phyloP scores from a whole-genome alignment of 1,140 invertebrate species.

The Andricus grossulariae region DNA sequence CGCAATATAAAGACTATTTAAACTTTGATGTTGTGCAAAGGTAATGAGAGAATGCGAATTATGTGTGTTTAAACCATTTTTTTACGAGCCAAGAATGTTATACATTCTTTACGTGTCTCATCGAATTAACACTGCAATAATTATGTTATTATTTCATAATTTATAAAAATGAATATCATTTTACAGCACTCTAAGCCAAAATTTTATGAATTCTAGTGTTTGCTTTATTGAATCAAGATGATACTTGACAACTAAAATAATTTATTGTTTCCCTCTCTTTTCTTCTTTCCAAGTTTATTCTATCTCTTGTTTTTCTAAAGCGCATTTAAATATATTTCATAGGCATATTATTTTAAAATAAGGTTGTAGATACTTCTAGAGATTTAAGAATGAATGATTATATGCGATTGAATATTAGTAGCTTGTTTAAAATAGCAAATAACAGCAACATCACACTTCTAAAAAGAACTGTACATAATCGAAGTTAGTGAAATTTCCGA shows the following conservation, averaged over 20 bases:
- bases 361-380: slow-evolving; percentile 18
- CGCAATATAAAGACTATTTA: neutral
- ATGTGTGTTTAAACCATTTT: too few relatives aligned
- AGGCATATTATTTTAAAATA: slow-evolving; percentile 6
- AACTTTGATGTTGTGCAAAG: slow-evolving; percentile 13
- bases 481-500: slow-evolving; percentile 1
- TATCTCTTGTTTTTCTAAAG: slow-evolving; percentile 3
- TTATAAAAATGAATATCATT: too few relatives aligned
- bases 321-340: slow-evolving; percentile 1
- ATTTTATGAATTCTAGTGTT: too few relatives aligned
- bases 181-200: too few relatives aligned
- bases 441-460: neutral
- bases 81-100: neutral
- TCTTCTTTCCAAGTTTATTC: neutral
- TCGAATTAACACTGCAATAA: too few relatives aligned
- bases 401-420: neutral
- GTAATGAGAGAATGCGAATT: neutral
- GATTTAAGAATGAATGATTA: neutral
- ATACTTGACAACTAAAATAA: neutral
- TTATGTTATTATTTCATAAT: too few relatives aligned
- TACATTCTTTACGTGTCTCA: neutral
- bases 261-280: slow-evolving; percentile 6
- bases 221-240: too few relatives aligned
- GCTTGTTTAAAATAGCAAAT: neutral
- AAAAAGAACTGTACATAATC: slow-evolving; percentile 15